These are phyloP conservation scores for Cheilosia variabilis DNA, from an alignment of 2,888 invertebrate species.

Conservation along the genomic window DNA sequence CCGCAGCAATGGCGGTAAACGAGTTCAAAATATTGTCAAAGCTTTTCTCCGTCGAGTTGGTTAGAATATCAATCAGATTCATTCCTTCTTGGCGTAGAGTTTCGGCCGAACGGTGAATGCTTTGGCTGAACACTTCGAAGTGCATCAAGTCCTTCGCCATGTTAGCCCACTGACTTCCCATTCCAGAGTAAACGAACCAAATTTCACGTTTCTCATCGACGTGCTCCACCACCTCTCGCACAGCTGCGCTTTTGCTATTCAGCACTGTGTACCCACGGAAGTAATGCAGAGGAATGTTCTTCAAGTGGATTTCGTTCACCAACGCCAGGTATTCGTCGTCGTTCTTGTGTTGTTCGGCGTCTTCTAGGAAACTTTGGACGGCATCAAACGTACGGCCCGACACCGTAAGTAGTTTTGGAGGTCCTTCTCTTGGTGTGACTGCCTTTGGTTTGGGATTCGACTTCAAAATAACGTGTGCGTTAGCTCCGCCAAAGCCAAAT, in stretches of 20 bases:
- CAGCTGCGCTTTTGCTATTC: conserved; percentile 84
- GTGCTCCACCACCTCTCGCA: conserved; percentile 85
- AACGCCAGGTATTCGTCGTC: conserved; percentile 91
- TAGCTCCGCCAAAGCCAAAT: conserved; percentile 99
- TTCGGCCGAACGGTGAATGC: conserved; percentile 90
- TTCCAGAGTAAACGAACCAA: conserved; percentile 98
- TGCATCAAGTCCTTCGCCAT: conserved; percentile 95
- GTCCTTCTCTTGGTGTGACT: conserved; percentile 85
- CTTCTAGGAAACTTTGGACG: conserved; percentile 87
- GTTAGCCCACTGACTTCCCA: conserved; percentile 99
- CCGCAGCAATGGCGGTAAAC: conserved; percentile 96
- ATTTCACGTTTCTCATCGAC: conserved; percentile 89
- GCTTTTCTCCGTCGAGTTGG: conserved; percentile 89
- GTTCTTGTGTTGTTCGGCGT: conserved; percentile 85
- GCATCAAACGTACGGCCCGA: conserved; percentile 95
- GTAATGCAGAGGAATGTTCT: conserved; percentile 89
- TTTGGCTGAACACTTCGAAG: conserved; percentile 91
- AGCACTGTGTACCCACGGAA: conserved; percentile 93
- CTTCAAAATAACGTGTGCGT: conserved; percentile 94
- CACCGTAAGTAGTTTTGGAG: conserved; percentile 89
- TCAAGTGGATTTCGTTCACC: conserved; percentile 89
- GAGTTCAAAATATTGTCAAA: conserved; percentile 95
- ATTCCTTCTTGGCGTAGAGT: conserved; percentile 91
- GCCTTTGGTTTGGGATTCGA: conserved; percentile 90
- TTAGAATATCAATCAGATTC: conserved; percentile 92